Conservation (phyloP, 2,113 vertebrate genomes). For the Electrona antarctica region DNA sequence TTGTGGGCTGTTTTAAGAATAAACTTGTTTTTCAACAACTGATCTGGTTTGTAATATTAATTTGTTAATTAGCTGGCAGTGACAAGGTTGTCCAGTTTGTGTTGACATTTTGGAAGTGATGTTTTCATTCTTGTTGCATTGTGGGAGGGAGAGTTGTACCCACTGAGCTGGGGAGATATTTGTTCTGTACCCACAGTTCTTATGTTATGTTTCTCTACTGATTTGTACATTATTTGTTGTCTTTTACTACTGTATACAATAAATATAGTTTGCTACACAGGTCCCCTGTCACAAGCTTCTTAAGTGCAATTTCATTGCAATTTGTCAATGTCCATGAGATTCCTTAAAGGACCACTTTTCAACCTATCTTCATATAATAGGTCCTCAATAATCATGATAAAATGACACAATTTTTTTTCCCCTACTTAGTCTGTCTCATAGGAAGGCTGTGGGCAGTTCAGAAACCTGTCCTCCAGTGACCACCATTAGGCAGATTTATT, state of each 20-base stretch:
- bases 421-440: no score
- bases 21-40: no score
- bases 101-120: constrained; percentile 24
- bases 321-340: background rate
- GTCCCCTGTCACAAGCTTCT: constrained; percentile 24
- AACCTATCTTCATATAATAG: no score
- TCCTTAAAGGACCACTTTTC: background rate
- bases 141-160: constrained; percentile 37
- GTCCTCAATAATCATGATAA: no score
- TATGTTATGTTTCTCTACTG: constrained; percentile 80
- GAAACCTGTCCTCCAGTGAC: no score
- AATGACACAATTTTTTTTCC: no score
- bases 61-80: background rate
- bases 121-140: constrained; percentile 42
- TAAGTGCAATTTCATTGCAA: background rate
- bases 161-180: constrained; percentile 46
- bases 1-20: no score
- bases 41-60: no score
- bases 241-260: constrained; percentile 89
- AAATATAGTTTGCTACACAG: constrained; percentile 88
- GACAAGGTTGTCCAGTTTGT: constrained; percentile 30
- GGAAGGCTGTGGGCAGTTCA: no score
- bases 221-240: constrained; percentile 87
- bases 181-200: constrained; percentile 59
- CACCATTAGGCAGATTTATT: no score